phyloP scores from a whole-genome alignment of 2,113 vertebrate species.

The Mesocricetus auratus region DNA sequence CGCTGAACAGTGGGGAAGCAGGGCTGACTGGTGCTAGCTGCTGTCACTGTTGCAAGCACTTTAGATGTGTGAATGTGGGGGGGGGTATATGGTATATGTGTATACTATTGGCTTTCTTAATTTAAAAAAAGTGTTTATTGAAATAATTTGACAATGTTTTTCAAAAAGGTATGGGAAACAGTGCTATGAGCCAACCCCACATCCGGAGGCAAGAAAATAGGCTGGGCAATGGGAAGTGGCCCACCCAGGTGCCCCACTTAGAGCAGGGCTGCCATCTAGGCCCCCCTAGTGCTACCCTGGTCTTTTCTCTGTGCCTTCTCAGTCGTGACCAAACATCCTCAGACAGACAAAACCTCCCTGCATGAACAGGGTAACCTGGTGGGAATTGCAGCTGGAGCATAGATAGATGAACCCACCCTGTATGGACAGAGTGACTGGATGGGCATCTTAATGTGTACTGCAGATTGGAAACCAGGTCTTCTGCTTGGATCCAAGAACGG shows the following conservation, averaged over 20 bases:
- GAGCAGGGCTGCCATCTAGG: too few species aligned
- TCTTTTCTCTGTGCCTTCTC: not conserved
- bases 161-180: not conserved
- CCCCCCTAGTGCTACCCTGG: not conserved
- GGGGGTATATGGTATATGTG: not conserved
- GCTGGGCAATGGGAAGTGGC: fast-evolving
- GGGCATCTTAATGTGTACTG: not conserved
- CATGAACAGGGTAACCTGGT: fast-evolving
- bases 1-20: not conserved
- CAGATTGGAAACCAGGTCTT: not conserved
- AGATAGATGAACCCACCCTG: not conserved
- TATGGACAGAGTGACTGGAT: fast-evolving
- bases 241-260: not conserved
- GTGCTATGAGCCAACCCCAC: not conserved
- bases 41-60: not conserved
- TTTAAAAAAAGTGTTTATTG: not conserved
- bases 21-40: not conserved
- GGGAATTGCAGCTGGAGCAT: not conserved
- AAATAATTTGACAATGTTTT: not conserved
- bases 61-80: not conserved
- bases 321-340: not conserved
- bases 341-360: not conserved
- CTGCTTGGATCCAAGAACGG: not conserved
- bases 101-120: not conserved
- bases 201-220: not conserved